Percentiles rank a stretch among this genome's conserved stretches.
Conservation (phyloP, 2,113 vertebrate species). For the Phyllostomus hastatus region DNA sequence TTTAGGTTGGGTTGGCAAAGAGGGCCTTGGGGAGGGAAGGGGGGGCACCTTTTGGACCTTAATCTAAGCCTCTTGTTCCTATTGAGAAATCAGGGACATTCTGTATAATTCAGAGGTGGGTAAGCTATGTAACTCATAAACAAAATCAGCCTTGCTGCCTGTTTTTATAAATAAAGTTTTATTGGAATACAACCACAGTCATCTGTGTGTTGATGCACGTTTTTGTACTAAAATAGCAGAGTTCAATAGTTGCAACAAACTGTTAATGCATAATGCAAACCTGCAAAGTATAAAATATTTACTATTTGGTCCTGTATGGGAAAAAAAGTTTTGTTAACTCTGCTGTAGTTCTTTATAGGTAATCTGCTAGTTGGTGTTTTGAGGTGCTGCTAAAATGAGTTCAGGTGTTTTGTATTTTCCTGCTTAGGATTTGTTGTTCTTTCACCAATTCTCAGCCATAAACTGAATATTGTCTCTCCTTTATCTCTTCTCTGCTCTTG, state of each 20-base stretch:
- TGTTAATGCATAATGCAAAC: not conserved
- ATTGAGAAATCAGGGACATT: not conserved
- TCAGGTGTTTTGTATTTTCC: not conserved
- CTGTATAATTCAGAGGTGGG: not conserved
- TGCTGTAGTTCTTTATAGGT: not conserved
- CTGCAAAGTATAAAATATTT: not conserved
- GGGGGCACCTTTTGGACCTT: not conserved
- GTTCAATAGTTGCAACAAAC: not conserved
- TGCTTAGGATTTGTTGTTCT: not conserved
- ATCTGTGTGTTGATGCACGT: not conserved
- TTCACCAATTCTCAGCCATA: not conserved
- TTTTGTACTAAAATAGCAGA: not conserved
- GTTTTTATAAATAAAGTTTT: slow-evolving; percentile 16
- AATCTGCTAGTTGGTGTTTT: not conserved
- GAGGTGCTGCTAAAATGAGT: not conserved
- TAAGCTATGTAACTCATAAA: not conserved
- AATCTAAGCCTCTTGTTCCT: not conserved
- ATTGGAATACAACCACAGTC: not conserved
- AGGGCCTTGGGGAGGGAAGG: not conserved
- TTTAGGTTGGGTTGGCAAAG: not conserved
- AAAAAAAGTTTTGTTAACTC: not conserved
- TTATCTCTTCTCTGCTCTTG: not conserved
- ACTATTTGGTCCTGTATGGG: not conserved
- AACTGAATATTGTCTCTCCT: not conserved
- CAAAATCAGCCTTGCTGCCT: not conserved